phyloP scores from a whole-genome alignment of 2,888 invertebrate species.

The Microdon myrmicae region DNA sequence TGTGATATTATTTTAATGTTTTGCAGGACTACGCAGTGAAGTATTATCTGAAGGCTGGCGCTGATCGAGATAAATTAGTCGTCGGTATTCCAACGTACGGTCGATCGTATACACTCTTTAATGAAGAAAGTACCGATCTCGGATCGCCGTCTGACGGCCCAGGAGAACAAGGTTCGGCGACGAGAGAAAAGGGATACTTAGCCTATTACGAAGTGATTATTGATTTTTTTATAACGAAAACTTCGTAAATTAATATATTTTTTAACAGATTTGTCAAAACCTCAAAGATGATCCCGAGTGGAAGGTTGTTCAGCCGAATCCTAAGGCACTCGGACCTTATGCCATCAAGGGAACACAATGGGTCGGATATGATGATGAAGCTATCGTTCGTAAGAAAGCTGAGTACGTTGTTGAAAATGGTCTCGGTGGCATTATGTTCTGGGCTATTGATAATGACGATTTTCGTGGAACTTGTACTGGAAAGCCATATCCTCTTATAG shows the following conservation, averaged over 20 bases:
- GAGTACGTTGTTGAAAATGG: slow-evolving; percentile 85
- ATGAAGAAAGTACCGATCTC: slow-evolving; percentile 84
- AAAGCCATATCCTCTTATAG: slow-evolving; percentile 89
- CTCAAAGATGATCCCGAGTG: slow-evolving; percentile 78
- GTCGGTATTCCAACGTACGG: slow-evolving; percentile 91
- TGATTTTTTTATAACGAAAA: not conserved
- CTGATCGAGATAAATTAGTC: slow-evolving; percentile 81
- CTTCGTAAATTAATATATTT: not conserved
- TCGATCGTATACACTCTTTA: slow-evolving; percentile 87
- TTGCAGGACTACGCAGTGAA: slow-evolving; percentile 84
- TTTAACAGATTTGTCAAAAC: slow-evolving; percentile 82
- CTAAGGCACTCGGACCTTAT: slow-evolving; percentile 88
- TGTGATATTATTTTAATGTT: slow-evolving; percentile 2
- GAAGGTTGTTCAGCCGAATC: slow-evolving; percentile 84
- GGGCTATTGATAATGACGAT: slow-evolving; percentile 92
- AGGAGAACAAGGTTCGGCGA: slow-evolving; percentile 89
- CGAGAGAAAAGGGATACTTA: slow-evolving; percentile 90
- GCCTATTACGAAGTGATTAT: slow-evolving; percentile 86
- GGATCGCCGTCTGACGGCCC: slow-evolving; percentile 91
- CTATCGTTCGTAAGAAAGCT: slow-evolving; percentile 83
- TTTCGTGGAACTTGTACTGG: slow-evolving; percentile 90
- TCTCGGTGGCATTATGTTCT: slow-evolving; percentile 77
- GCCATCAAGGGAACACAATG: slow-evolving; percentile 89
- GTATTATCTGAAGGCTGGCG: slow-evolving; percentile 82
- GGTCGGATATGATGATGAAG: slow-evolving; percentile 92